A percentile compares a stretch with the other conserved stretches of the same genome.
phyloP scores from a whole-genome alignment of 2,888 invertebrate species.

The Asteroscopus sphinx region DNA sequence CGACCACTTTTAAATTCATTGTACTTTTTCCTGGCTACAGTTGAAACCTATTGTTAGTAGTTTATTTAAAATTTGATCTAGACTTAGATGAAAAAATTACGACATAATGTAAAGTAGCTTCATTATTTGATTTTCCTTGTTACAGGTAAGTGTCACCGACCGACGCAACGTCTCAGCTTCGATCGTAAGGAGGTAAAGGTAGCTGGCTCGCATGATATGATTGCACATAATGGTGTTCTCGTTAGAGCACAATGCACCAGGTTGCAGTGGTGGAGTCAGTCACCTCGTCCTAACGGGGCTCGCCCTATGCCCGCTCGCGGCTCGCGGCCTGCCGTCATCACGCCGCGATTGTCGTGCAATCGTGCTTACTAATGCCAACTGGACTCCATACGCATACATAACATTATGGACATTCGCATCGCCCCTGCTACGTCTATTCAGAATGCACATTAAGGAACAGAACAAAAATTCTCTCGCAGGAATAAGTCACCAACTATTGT shows the following conservation, averaged over 20 bases:
- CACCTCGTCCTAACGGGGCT: slow-evolving; percentile 88
- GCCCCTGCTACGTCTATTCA: slow-evolving; percentile 58
- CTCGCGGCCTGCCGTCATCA: slow-evolving; percentile 79
- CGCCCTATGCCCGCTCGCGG: slow-evolving; percentile 82
- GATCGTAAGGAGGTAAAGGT: slow-evolving; percentile 70
- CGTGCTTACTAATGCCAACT: slow-evolving; percentile 82
- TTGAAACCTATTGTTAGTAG: slow-evolving; percentile 2
- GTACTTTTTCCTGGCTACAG: slow-evolving; percentile 28
- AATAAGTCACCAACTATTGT: slow-evolving; percentile 50
- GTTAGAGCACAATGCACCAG: slow-evolving; percentile 90
- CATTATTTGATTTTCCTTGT: slow-evolving; percentile 67
- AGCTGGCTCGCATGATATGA: slow-evolving; percentile 78
- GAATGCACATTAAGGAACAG: slow-evolving; percentile 53
- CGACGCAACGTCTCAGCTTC: slow-evolving; percentile 31
- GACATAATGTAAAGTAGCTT: slow-evolving; percentile 15
- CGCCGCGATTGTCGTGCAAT: slow-evolving; percentile 81
- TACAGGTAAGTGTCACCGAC: slow-evolving; percentile 77
- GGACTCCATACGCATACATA: slow-evolving; percentile 75
- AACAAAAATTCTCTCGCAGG: slow-evolving; percentile 44
- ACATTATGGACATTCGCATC: slow-evolving; percentile 66
- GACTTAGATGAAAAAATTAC: slow-evolving; percentile 15
- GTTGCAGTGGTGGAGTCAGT: slow-evolving; percentile 87
- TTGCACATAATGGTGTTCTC: slow-evolving; percentile 86
- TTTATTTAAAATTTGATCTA: slow-evolving; percentile 22
- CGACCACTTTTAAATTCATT: slow-evolving; percentile 38